Evolutionary conservation across 1,140 invertebrate genomes (phyloP).

Genomic region (Luehdorfia chinensis): DNA sequence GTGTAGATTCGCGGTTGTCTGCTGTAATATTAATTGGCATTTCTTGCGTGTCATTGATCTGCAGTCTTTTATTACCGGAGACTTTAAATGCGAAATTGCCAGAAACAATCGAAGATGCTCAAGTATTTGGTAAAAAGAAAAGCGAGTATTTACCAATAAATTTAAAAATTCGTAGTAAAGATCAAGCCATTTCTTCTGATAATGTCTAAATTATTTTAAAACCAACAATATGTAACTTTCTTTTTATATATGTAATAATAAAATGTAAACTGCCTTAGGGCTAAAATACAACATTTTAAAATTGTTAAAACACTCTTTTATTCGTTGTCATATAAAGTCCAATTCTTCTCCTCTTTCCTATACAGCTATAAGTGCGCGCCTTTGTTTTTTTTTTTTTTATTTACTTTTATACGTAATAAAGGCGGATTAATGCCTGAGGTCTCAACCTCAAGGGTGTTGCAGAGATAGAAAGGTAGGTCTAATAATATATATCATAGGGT

Average conservation of each 20-base stretch:
- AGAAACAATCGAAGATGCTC: constrained; percentile 50
- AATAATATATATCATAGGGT: no score
- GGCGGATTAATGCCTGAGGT: no score
- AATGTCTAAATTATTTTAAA: background rate
- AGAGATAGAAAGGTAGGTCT: no score
- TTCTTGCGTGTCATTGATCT: constrained; percentile 26
- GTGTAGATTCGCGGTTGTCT: constrained; percentile 33
- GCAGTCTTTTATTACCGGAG: constrained; percentile 40
- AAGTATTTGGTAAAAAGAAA: constrained; percentile 33
- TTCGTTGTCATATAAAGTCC: no score
- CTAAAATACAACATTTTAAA: no score
- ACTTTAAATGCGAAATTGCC: constrained; percentile 52
- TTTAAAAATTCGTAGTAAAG: background rate
- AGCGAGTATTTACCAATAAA: constrained; percentile 9
- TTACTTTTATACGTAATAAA: no score
- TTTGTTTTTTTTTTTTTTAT: no score
- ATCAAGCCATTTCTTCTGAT: background rate
- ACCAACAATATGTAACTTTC: background rate
- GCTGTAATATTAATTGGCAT: constrained; percentile 29
- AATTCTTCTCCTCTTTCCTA: no score
- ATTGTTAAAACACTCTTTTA: no score
- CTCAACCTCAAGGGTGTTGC: no score
- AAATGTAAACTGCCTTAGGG: background rate
- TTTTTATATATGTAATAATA: no score
- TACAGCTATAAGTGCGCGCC: no score